These are phyloP conservation scores for Caenorhabditis angaria DNA, from an alignment of 2,888 invertebrate species.

Conservation along the genomic window DNA sequence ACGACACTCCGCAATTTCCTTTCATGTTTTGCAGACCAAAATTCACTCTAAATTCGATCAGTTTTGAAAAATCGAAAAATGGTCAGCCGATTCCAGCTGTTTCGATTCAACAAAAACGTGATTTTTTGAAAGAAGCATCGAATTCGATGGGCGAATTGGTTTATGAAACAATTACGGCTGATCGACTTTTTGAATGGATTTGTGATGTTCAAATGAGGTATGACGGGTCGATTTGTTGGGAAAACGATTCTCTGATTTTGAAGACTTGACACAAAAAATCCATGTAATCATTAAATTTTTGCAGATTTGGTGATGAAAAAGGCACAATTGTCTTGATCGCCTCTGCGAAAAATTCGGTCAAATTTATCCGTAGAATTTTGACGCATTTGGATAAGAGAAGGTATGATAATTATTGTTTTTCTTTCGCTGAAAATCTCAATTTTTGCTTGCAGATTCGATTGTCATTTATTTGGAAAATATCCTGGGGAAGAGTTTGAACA, in stretches of 20 bases:
- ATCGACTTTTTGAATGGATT: slow-evolving; percentile 31
- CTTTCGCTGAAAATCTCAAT: too few relatives aligned
- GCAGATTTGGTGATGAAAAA: slow-evolving; percentile 18
- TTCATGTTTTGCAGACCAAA: slow-evolving; percentile 14
- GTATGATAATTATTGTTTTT: neutral
- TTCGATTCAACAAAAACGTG: slow-evolving; percentile 23
- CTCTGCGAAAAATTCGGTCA: slow-evolving; percentile 31
- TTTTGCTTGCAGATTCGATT: slow-evolving; percentile 30
- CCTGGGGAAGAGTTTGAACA: slow-evolving; percentile 35
- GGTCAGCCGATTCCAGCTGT: slow-evolving; percentile 42
- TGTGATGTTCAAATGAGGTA: slow-evolving; percentile 21
- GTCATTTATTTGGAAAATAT: slow-evolving; percentile 40
- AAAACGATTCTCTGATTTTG: neutral
- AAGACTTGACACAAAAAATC: neutral
- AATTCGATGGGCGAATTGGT: slow-evolving; percentile 20
- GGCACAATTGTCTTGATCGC: slow-evolving; percentile 31
- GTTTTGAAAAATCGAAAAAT: slow-evolving; percentile 28
- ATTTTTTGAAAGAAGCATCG: slow-evolving; percentile 23
- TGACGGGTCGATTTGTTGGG: neutral
- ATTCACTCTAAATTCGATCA: slow-evolving; percentile 25
- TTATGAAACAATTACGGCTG: slow-evolving; percentile 22
- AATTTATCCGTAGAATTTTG: slow-evolving; percentile 32
- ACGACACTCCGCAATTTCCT: neutral
- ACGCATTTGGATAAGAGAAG: slow-evolving; percentile 37
- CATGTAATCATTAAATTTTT: neutral